Percentiles rank a stretch among this genome's conserved stretches.
Evolutionary conservation across 2,797 vertebrate species (phyloP).

Genomic region (Euthynnus affinis): DNA sequence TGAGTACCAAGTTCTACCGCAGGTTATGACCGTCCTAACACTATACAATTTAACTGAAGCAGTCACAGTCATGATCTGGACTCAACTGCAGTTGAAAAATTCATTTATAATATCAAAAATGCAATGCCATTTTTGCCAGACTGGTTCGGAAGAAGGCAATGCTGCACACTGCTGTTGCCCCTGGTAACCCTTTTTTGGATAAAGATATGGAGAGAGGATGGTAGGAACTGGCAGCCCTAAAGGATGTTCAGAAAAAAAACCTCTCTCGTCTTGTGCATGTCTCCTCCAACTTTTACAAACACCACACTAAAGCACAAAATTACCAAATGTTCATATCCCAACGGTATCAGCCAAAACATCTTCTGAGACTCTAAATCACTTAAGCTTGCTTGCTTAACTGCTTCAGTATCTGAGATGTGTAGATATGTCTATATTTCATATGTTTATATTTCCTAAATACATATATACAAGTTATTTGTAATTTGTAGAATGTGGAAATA

Average conservation of each 20-base stretch:
- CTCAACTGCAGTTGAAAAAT: background rate
- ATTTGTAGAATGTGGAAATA: no score
- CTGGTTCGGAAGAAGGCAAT: background rate
- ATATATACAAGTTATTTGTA: no score
- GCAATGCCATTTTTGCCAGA: background rate
- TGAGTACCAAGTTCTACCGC: background rate
- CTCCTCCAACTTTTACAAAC: background rate
- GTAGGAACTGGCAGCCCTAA: background rate
- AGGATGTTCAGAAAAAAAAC: conserved; percentile 11
- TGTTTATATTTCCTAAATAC: no score
- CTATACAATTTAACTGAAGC: background rate
- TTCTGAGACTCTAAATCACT: no score
- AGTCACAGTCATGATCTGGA: no score
- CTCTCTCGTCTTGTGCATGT: background rate
- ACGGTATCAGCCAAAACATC: no score
- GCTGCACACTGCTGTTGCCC: background rate
- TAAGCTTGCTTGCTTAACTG: no score
- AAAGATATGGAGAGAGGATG: background rate
- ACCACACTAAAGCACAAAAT: background rate
- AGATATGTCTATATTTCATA: no score
- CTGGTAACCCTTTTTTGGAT: background rate
- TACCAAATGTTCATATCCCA: background rate
- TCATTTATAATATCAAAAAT: background rate
- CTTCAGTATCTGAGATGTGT: no score
- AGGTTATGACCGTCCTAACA: no score